Percentiles rank a stretch among this genome's conserved stretches.
Conservation (phyloP, 1,140 invertebrate species). For the Hylyphantes graminicola region DNA sequence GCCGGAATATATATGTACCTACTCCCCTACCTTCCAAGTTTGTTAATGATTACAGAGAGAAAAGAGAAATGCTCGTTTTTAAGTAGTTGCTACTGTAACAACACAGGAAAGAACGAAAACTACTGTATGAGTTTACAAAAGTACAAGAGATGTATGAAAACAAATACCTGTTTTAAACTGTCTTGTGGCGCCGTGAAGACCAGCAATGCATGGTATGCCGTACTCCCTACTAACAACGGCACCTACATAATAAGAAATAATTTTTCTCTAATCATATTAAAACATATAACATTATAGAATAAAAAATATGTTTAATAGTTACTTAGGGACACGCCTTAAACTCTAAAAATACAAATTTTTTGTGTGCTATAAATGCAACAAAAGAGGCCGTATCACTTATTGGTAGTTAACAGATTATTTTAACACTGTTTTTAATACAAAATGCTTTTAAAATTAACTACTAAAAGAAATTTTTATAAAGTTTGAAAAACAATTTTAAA, state of each 20-base stretch:
- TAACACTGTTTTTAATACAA: too few relatives aligned
- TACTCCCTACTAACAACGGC: constrained; percentile 89
- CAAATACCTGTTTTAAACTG: constrained; percentile 75
- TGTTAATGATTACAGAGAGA: not conserved
- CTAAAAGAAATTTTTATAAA: too few relatives aligned
- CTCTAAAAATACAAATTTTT: too few relatives aligned
- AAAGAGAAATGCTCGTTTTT: not conserved
- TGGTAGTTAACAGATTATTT: too few relatives aligned
- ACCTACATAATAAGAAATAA: constrained; percentile 67
- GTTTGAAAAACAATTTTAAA: too few relatives aligned
- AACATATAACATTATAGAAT: too few relatives aligned
- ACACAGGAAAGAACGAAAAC: not conserved
- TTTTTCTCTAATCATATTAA: not conserved
- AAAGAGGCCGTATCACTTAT: too few relatives aligned
- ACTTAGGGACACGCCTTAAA: too few relatives aligned
- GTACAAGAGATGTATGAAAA: not conserved
- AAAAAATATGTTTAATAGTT: too few relatives aligned
- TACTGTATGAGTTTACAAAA: constrained; percentile 4
- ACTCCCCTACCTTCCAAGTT: not conserved
- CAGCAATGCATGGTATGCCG: constrained; percentile 84
- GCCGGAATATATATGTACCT: not conserved
- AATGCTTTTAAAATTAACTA: too few relatives aligned
- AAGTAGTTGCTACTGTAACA: too few relatives aligned
- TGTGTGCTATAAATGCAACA: too few relatives aligned
- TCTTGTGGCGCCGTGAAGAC: constrained; percentile 76